Base-by-base conservation (phyloP, 2,797 vertebrate genomes). In the Lithobates pipiens region DNA sequence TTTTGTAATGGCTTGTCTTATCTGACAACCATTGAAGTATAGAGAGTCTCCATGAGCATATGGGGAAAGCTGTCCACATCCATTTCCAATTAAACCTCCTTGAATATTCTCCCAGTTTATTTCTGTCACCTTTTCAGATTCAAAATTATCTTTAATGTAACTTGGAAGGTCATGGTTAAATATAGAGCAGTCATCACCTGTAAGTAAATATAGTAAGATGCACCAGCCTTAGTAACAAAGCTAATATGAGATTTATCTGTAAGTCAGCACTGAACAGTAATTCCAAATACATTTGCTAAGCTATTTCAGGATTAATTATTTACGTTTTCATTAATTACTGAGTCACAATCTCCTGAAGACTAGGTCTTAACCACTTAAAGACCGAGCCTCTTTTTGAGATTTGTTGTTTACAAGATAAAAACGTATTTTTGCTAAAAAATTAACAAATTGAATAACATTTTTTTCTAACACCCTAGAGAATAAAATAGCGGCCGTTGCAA, bases 61-160 rank as follows among this genome's bases (percentile, higher is more conserved):
- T 8, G 98, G 98, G 7, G 96, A 97, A 85, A 99, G 95, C 93
- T 99, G 98, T 68, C 98, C 98, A 83, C 98, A 99, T 88, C 98
- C 98, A 21, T 97, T 99, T 88, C 97, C 97, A 87, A 98, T 96
- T 10, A 93, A 95, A 1, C 98, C 98, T 0, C 98, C 98, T 88
- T 99, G 97, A 90, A 99, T 98, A 69, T 96, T 93, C 92, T 97
- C 97, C 98, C 98, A 99, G 92, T 97, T 98, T 92, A 97, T 95
- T 90, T 96, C 96, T 39, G 97, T 98, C 83, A 97, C 96, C 61
- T 93, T 94, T 81, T 96, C 95, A 0, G 97, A 98, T 93, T 99
- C 98, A 92, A 99, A 99, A 92, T 99, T 99, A 90, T 99, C 98
- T 93, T 99, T 99, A 91, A 99, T 97, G 69, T 96, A 98, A 93